Conservation (phyloP, 2,113 vertebrate genomes). For the Nothobranchius kuhntae region DNA sequence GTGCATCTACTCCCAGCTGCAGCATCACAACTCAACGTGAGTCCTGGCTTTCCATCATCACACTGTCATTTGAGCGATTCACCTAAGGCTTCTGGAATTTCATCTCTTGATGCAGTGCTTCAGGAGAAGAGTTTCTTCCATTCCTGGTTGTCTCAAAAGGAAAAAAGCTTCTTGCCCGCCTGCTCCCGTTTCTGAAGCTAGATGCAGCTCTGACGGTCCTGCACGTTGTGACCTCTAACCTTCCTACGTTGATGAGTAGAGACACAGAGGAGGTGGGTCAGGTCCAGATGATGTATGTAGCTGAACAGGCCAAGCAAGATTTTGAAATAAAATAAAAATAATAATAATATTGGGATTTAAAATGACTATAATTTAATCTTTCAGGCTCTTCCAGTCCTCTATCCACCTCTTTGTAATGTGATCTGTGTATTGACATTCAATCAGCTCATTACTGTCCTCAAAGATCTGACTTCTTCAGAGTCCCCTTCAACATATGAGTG, state of each 20-base stretch:
- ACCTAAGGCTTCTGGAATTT: neutral
- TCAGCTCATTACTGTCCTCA: constrained; percentile 85
- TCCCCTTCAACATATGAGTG: constrained; percentile 68
- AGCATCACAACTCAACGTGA: constrained; percentile 65
- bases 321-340: too few species aligned
- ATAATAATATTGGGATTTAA: too few species aligned
- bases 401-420: constrained; percentile 81
- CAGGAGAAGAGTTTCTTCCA: constrained; percentile 86
- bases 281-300: neutral
- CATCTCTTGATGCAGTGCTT: constrained; percentile 73
- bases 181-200: constrained; percentile 83
- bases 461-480: constrained; percentile 76
- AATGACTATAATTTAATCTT: neutral
- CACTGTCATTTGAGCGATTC: too few species aligned
- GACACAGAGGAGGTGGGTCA: constrained; percentile 85
- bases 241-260: constrained; percentile 86
- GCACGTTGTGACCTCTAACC: constrained; percentile 77
- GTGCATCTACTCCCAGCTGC: constrained; percentile 81
- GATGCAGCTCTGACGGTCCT: constrained; percentile 79
- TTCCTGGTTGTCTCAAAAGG: constrained; percentile 88
- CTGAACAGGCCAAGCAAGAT: too few species aligned
- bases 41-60: constrained; percentile 11
- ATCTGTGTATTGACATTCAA: constrained; percentile 84
- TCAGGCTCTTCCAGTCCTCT: constrained; percentile 88
- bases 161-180: constrained; percentile 84